Base-by-base conservation (phyloP, 2,797 vertebrate species). In the Falco cherrug region DNA sequence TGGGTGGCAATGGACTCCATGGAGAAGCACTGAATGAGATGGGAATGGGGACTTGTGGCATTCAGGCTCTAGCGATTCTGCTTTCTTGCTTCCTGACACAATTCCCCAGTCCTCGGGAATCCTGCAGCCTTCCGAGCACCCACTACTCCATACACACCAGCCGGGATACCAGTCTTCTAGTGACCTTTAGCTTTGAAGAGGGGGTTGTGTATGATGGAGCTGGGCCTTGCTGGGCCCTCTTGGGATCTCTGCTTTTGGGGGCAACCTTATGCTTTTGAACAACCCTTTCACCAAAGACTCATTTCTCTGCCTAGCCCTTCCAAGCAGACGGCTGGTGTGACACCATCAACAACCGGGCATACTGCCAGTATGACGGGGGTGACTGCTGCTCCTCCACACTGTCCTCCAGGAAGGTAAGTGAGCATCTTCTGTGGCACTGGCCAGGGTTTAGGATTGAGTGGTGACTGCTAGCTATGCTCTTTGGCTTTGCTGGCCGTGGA, bases 341-440 rank as follows among this genome's bases (percentile, higher is more conserved):
- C 97, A 99, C 99, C 74, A 99, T 99, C 98, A 99, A 99, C 97
- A 99, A 99, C 97, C 97, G 99, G 56, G 99, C 99, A 0, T 99
- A 99, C 97, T 99, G 99, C 98, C 98, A 99, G 95, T 99, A 99
- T 2, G 99, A 99, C 0, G 99, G 99, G 64, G 99, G 99, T 79
- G 99, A 99, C 98, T 99, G 99, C 98, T 99, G 99, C 96, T 98
- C 99, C 25, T 99, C 99, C 76, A 99, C 99, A 0, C 98, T 99
- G 73, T 99, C 99, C 93, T 99, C 99, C 80, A 98, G 97, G 97
- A 99, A 99, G 99, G 99, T 99, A 97, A 97, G 96, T 26, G 61
- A 88, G 57, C 57, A 64, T 18, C 22, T 11, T 63, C 35, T 11
- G 4, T 1, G 2, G 57, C 4, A 9, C 8, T 39, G 63, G 39